Evolutionary conservation across 2,888 invertebrate species (phyloP).

Genomic region (Tetropium fuscum): DNA sequence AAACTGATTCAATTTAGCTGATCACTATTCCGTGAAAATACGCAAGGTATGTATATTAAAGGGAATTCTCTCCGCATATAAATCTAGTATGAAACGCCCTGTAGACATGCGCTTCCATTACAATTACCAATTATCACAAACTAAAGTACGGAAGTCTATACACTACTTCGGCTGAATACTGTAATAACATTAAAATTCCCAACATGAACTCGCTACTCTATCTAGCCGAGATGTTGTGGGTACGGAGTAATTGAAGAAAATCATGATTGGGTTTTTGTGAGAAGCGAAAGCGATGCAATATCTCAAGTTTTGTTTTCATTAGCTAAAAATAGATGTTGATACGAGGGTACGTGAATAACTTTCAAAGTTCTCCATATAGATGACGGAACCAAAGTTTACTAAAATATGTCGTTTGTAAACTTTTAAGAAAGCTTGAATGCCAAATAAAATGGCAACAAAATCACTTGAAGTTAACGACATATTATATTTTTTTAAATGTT

Average conservation of each 20-base stretch:
- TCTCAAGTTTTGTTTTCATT: background rate
- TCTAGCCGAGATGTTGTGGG: conserved; percentile 20
- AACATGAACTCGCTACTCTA: conserved; percentile 30
- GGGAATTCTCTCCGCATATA: background rate
- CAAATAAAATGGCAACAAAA: no score
- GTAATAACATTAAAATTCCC: conserved; percentile 34
- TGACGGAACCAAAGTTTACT: no score
- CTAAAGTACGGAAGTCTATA: conserved; percentile 22
- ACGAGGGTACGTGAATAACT: background rate
- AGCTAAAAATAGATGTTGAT: conserved; percentile 11
- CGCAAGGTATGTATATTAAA: no score
- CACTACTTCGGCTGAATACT: conserved; percentile 19
- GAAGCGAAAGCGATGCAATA: conserved; percentile 11
- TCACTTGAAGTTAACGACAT: no score
- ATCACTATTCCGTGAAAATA: no score
- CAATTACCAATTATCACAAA: conserved; percentile 28
- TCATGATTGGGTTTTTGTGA: conserved; percentile 23
- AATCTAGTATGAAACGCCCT: conserved; percentile 11
- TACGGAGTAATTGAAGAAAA: conserved; percentile 22
- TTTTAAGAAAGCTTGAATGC: no score
- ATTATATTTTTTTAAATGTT: no score
- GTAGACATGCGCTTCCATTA: conserved; percentile 22
- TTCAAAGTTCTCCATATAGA: no score
- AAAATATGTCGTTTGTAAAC: no score
- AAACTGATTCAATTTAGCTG: no score